Conservation (phyloP, 1,140 invertebrate genomes). For the Melipona quadrifasciata region DNA sequence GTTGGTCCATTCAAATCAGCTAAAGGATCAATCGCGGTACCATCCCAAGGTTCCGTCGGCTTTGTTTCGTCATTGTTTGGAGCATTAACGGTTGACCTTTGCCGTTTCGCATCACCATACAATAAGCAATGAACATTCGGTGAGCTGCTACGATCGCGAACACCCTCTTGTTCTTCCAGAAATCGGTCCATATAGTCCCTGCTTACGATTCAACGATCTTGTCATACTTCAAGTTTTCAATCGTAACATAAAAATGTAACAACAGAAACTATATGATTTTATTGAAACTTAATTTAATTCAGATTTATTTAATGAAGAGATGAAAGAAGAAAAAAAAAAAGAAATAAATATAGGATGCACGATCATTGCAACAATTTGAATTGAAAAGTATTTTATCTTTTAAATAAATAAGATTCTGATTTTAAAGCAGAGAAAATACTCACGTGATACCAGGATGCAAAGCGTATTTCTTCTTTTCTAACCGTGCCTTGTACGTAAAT, state of each 20-base stretch:
- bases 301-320: not conserved
- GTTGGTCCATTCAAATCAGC: slow-evolving; percentile 60
- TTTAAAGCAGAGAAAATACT: slow-evolving; percentile 76
- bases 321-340: not conserved
- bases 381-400: not conserved
- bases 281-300: not conserved
- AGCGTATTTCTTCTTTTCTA: slow-evolving; percentile 91
- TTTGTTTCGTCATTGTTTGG: slow-evolving; percentile 75
- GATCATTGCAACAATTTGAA: not conserved
- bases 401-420: not conserved
- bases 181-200: slow-evolving; percentile 90
- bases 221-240: slow-evolving; percentile 65
- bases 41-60: slow-evolving; percentile 74
- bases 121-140: slow-evolving; percentile 85
- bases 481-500: slow-evolving; percentile 88
- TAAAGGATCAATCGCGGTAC: slow-evolving; percentile 57
- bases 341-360: not conserved
- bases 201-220: slow-evolving; percentile 66
- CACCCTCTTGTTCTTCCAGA: slow-evolving; percentile 86
- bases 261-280: not conserved
- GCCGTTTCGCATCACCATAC: slow-evolving; percentile 85
- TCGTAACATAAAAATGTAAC: slow-evolving; percentile 27
- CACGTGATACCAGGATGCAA: slow-evolving; percentile 88
- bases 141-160: slow-evolving; percentile 81
- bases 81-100: slow-evolving; percentile 74